Conservation (phyloP, 2,888 invertebrate species). For the Deroplatys truncata region DNA sequence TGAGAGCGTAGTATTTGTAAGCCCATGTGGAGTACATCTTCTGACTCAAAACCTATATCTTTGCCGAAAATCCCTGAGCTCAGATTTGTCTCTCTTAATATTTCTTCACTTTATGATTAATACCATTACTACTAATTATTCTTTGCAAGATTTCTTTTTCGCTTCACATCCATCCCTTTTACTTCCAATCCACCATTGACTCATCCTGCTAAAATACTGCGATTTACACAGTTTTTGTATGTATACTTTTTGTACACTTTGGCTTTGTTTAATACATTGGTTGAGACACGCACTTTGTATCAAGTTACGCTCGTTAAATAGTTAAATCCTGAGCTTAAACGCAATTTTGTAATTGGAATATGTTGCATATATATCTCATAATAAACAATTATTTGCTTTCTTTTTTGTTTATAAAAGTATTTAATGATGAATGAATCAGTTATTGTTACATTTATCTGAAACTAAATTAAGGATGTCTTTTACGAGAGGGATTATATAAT, state of each 20-base stretch:
- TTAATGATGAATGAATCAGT: too few relatives aligned
- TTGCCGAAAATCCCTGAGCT: not conserved
- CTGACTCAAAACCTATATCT: not conserved
- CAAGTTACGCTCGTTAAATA: not conserved
- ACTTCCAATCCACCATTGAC: not conserved
- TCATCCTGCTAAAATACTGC: not conserved
- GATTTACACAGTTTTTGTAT: not conserved
- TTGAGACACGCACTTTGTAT: not conserved
- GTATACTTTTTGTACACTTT: not conserved
- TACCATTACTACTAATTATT: constrained; percentile 1
- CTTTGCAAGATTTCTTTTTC: not conserved
- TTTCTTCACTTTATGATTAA: not conserved
- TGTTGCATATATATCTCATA: not conserved
- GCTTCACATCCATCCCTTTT: not conserved
- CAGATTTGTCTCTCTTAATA: not conserved
- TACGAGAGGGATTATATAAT: too few relatives aligned
- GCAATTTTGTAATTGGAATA: not conserved
- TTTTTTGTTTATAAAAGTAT: too few relatives aligned
- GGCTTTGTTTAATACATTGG: not conserved
- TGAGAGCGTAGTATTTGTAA: too few relatives aligned
- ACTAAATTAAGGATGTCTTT: too few relatives aligned
- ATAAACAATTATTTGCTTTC: not conserved
- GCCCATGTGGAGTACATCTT: too few relatives aligned
- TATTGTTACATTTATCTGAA: too few relatives aligned
- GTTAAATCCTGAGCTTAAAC: not conserved